phyloP scores from a whole-genome alignment of 2,888 invertebrate species.

The Gibbula magus region DNA sequence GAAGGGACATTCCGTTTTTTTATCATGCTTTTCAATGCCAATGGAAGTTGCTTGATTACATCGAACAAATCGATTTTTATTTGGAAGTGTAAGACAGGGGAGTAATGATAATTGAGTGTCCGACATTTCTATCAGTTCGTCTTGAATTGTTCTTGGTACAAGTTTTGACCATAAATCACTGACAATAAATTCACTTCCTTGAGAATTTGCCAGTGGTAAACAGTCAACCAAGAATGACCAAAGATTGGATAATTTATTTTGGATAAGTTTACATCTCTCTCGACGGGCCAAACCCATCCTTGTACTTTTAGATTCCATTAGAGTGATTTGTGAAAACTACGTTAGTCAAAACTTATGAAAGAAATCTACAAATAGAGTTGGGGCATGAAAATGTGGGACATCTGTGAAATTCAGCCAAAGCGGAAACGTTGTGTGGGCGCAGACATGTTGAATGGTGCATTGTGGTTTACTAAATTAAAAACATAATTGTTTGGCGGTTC shows the following conservation, averaged over 20 bases:
- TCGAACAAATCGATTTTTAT: background rate
- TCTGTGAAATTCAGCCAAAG: too few species aligned
- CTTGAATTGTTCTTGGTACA: constrained; percentile 47
- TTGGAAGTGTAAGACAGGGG: constrained; percentile 3
- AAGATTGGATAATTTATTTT: constrained; percentile 33
- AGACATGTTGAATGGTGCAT: constrained; percentile 16
- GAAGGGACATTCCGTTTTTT: background rate
- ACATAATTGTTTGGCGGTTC: too few species aligned
- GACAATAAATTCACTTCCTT: constrained; percentile 65
- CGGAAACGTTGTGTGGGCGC: constrained; percentile 15
- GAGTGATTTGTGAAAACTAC: too few species aligned
- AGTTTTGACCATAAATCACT: constrained; percentile 57
- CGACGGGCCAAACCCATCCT: too few species aligned
- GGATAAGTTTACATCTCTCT: background rate
- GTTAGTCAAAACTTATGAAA: too few species aligned
- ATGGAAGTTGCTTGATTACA: background rate
- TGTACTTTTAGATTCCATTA: too few species aligned
- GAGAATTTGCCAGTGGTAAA: constrained; percentile 65
- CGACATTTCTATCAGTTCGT: constrained; percentile 47
- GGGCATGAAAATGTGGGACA: too few species aligned
- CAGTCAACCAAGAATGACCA: constrained; percentile 52
- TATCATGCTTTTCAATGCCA: background rate
- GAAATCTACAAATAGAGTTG: too few species aligned
- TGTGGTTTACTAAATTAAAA: background rate
- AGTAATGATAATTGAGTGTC: constrained; percentile 46